Evolutionary conservation across 2,888 invertebrate genomes (phyloP).

Genomic region (Phorcus lineatus): DNA sequence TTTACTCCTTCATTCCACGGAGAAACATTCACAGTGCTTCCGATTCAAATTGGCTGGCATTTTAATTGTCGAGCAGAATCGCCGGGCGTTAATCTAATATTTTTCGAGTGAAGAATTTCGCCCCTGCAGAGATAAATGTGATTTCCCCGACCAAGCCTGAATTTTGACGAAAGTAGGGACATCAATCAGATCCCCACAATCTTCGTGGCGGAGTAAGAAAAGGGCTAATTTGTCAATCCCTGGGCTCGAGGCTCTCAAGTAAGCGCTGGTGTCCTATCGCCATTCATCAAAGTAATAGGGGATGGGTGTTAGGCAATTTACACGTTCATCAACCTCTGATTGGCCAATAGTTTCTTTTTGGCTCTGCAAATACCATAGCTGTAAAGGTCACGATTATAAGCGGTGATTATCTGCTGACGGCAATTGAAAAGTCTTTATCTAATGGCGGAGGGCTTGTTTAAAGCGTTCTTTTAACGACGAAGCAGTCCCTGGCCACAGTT

Average conservation of each 20-base stretch:
- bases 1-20: too few species aligned
- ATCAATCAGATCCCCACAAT: conserved; percentile 18
- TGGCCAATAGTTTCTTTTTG: not conserved
- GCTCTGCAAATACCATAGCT: not conserved
- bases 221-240: conserved; percentile 10
- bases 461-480: not conserved
- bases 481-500: not conserved
- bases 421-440: conserved; percentile 20
- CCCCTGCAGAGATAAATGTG: not conserved
- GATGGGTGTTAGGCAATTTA: conserved; percentile 19
- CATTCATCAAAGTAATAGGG: conserved; percentile 23
- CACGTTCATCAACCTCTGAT: conserved; percentile 14
- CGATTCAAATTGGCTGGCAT: not conserved
- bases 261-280: not conserved
- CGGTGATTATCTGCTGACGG: conserved; percentile 2
- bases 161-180: conserved; percentile 14
- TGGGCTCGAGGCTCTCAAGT: not conserved
- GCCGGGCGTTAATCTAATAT: conserved; percentile 12
- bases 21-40: too few species aligned
- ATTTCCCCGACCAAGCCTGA: not conserved
- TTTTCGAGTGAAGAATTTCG: not conserved
- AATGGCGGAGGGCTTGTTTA: conserved; percentile 1
- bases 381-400: conserved; percentile 18
- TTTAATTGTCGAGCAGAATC: conserved; percentile 11
- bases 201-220: not conserved